These are phyloP conservation scores for Carduelis carduelis DNA, from an alignment of 2,797 vertebrate genomes.

Conservation along the genomic window DNA sequence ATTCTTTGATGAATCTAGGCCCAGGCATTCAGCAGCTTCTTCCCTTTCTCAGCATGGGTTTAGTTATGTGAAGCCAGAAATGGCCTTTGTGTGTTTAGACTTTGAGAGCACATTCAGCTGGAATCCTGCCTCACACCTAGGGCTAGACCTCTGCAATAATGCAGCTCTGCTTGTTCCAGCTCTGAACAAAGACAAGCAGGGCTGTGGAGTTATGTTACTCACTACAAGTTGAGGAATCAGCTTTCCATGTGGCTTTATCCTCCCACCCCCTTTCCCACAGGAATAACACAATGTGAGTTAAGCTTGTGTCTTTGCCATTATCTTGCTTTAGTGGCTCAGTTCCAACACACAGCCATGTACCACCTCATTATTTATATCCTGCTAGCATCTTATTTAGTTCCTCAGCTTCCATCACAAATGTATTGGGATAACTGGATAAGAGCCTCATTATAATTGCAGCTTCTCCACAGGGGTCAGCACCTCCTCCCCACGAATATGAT, in stretches of 20 bases:
- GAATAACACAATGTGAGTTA: not conserved
- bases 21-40: constrained; percentile 21
- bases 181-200: constrained; percentile 28
- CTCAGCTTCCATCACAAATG: constrained; percentile 16
- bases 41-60: constrained; percentile 35
- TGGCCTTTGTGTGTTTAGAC: constrained; percentile 1
- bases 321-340: constrained; percentile 21
- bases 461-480: constrained; percentile 22
- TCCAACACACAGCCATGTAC: not conserved
- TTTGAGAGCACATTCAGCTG: constrained; percentile 27
- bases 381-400: constrained; percentile 25
- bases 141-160: constrained; percentile 40
- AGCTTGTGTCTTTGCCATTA: constrained; percentile 33
- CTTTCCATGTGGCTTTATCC: constrained; percentile 24
- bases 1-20: constrained; percentile 27
- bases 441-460: constrained; percentile 2
- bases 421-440: constrained; percentile 3
- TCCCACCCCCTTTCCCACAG: constrained; percentile 19
- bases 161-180: not conserved
- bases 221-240: constrained; percentile 15
- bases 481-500: not conserved
- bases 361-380: constrained; percentile 51
- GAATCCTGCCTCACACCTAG: constrained; percentile 17
- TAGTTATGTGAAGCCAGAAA: constrained; percentile 36
- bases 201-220: constrained; percentile 12